phyloP scores from a whole-genome alignment of 2,113 vertebrate species.

The Phaethon lepturus region DNA sequence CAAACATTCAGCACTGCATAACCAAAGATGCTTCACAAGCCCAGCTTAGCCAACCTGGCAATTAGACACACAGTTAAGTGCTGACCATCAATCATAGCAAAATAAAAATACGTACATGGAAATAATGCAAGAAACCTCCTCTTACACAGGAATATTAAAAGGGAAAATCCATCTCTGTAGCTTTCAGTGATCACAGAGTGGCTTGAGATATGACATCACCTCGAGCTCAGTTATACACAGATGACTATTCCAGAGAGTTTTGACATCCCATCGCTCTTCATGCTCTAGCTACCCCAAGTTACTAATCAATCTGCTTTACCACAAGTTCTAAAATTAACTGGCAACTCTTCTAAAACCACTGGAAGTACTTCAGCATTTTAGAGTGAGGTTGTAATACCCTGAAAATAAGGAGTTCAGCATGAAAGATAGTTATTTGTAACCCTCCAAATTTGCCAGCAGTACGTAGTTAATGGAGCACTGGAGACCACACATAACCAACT shows the following conservation, averaged over 20 bases:
- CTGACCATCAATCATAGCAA: background rate
- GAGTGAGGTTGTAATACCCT: background rate
- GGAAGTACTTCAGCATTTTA: constrained; percentile 19
- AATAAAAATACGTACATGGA: background rate
- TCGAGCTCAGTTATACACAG: background rate
- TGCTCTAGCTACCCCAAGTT: background rate
- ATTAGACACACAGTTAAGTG: background rate
- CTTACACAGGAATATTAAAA: background rate
- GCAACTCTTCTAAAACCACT: background rate
- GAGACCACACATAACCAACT: background rate
- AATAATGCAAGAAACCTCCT: background rate
- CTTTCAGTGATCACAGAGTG: background rate
- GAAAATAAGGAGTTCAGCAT: background rate
- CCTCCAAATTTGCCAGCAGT: background rate
- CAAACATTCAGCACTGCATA: background rate
- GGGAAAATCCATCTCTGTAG: background rate
- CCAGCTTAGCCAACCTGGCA: background rate
- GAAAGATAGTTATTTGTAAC: background rate
- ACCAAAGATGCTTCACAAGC: background rate
- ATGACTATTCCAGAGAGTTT: background rate
- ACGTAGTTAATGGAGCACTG: background rate
- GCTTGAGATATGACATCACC: background rate
- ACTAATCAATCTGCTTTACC: background rate
- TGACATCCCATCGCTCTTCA: background rate
- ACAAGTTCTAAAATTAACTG: constrained; percentile 17